A percentile compares a stretch with the other conserved stretches of the same genome.
phyloP scores from a whole-genome alignment of 2,113 vertebrate genomes.

The Colistium nudipinnis region DNA sequence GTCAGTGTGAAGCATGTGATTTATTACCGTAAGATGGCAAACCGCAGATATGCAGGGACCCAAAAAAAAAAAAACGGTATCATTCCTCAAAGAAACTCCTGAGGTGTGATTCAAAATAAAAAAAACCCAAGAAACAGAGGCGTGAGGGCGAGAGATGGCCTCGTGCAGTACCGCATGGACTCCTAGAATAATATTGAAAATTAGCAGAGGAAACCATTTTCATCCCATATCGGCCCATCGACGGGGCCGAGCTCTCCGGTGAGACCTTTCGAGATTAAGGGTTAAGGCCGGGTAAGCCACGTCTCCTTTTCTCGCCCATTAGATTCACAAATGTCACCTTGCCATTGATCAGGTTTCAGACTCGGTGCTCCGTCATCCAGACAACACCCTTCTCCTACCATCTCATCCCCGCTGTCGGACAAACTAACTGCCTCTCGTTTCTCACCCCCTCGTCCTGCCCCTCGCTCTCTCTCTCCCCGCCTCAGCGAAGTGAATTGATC shows the following conservation, averaged over 20 bases:
- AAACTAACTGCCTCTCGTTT: conserved; percentile 1
- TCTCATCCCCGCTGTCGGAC: neutral
- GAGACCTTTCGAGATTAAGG: conserved; percentile 15
- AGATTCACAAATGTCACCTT: neutral
- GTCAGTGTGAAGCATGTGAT: too few species aligned
- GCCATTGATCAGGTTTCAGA: conserved; percentile 27
- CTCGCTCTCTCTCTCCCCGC: conserved; percentile 10
- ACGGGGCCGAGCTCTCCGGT: conserved; percentile 1
- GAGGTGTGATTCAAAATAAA: too few species aligned
- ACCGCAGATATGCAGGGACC: too few species aligned
- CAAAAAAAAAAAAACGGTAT: too few species aligned
- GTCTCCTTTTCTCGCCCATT: neutral
- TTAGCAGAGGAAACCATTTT: conserved; percentile 32
- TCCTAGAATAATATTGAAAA: conserved; percentile 18
- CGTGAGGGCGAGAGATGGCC: neutral
- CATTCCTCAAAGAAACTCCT: too few species aligned
- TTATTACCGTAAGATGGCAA: too few species aligned
- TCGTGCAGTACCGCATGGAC: conserved; percentile 1
- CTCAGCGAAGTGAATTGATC: conserved; percentile 67
- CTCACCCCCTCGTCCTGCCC: neutral
- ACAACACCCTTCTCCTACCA: neutral
- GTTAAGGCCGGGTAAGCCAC: neutral
- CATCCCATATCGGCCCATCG: neutral
- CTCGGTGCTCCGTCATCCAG: neutral
- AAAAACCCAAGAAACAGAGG: too few species aligned